Evolutionary conservation across 2,113 vertebrate species (phyloP), one percentile per base, ranked within the genome.

Genomic region (Crotophaga sulcirostris): DNA sequence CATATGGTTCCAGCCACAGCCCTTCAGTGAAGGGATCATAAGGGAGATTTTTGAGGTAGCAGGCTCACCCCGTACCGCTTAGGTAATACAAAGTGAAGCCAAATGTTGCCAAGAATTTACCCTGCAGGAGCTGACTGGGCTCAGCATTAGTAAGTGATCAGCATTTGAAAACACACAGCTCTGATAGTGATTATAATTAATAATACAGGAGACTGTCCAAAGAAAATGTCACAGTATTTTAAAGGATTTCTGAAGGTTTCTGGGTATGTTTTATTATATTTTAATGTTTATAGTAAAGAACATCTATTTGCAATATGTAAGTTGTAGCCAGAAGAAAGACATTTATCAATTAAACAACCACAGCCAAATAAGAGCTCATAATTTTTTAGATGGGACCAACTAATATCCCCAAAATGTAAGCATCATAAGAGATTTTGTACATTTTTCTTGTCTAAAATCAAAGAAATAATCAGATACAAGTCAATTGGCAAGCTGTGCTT

Each of bases 381-480:
- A 87, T 73, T 89, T 89, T 68, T 76, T 84, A 85, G 19, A 72
- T 62, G 9, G 36, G 36, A 78, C 45, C 29, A 64, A 58, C 49
- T 82, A 72, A 74, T 75, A 44, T 95, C 31, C 31, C 11, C 84
- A 49, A 95, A 92, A 75, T 60, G 10, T 60, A 74, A 87, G 60
- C 42, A 45, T 78, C 58, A 72, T 82, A n/a, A 92, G 66, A 84
- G 9, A 33, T 6, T 68, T 90, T 75, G 4, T 56, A 84, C 25
- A 72, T 82, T 94, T 92, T 78, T 83, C 87, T 94, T 79, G 20
- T 23, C 38, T 76, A 77, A 87, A 96, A 84, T 68, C 15, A 82
- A 76, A 62, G 44, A 56, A 73, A 68, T n/a, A 69, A 78, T 59
- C 58, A 72, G n/a, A 40, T 60, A 79, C 12, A 21, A 64, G 51